Evolutionary conservation across 2,888 invertebrate genomes (phyloP).

Genomic region (Mantis religiosa): DNA sequence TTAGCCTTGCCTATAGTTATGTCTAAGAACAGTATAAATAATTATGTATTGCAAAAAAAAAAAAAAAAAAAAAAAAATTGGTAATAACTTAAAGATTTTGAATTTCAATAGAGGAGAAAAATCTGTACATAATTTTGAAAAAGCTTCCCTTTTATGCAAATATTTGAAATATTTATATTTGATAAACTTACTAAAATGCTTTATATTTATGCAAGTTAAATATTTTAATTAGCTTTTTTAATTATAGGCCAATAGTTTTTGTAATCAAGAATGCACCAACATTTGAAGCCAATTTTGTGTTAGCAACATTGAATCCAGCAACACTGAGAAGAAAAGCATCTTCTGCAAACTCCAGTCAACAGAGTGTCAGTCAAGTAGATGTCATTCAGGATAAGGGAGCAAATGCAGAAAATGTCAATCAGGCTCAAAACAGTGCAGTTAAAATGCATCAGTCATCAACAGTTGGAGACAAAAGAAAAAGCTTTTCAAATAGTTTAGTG

Average conservation of each 20-base stretch:
- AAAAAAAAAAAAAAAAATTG: no score
- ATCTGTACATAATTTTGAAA: no score
- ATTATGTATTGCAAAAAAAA: no score
- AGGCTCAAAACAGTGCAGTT: not conserved
- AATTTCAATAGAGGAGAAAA: no score
- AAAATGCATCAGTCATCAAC: not conserved
- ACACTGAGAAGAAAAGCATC: not conserved
- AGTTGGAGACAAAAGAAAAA: not conserved
- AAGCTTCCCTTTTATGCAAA: no score
- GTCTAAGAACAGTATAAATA: no score
- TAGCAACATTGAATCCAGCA: slow-evolving; percentile 66
- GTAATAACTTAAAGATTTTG: no score
- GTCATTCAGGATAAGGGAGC: not conserved
- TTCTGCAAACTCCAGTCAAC: not conserved
- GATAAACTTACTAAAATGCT: no score
- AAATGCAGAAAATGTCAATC: not conserved
- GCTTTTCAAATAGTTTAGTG: not conserved
- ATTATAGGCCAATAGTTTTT: slow-evolving; percentile 66
- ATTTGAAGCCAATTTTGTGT: slow-evolving; percentile 75
- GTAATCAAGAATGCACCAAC: slow-evolving; percentile 66
- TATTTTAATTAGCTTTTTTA: not conserved
- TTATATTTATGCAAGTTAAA: not conserved
- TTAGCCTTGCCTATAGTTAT: no score
- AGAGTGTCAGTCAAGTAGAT: not conserved
- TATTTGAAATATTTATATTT: no score